Conservation (phyloP, 1,140 invertebrate species). For the Leptestheria dahalacensis region DNA sequence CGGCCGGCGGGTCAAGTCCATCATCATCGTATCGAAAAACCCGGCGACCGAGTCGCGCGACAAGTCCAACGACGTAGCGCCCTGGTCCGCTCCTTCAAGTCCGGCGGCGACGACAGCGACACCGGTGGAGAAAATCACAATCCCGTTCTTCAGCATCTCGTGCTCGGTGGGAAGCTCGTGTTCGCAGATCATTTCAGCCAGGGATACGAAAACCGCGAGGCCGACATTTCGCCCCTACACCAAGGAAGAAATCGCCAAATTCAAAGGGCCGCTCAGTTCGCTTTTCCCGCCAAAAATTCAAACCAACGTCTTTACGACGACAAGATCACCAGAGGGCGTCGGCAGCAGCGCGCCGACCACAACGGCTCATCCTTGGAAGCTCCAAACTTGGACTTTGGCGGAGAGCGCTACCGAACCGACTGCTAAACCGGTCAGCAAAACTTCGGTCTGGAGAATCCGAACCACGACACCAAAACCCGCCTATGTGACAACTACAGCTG, state of each 20-base stretch:
- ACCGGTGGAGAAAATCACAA: conserved; percentile 7
- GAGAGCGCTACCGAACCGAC: no score
- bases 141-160: conserved; percentile 14
- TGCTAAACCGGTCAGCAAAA: no score
- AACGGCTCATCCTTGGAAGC: neutral
- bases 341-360: no score
- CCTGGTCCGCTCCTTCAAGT: neutral
- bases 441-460: no score
- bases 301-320: neutral
- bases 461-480: neutral
- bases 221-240: conserved; percentile 13
- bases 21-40: conserved; percentile 7
- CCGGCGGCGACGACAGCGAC: conserved; percentile 3
- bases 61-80: neutral
- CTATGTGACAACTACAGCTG: neutral
- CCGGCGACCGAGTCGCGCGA: conserved; percentile 3
- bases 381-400: neutral
- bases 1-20: conserved; percentile 10
- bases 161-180: conserved; percentile 14
- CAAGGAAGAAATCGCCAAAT: conserved; percentile 15
- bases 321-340: no score
- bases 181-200: conserved; percentile 14
- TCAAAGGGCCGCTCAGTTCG: conserved; percentile 6
- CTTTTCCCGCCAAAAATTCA: conserved; percentile 5
- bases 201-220: conserved; percentile 7